These are phyloP conservation scores for Sakesphorus luctuosus DNA, from an alignment of 2,113 vertebrate species.

Conservation along the genomic window DNA sequence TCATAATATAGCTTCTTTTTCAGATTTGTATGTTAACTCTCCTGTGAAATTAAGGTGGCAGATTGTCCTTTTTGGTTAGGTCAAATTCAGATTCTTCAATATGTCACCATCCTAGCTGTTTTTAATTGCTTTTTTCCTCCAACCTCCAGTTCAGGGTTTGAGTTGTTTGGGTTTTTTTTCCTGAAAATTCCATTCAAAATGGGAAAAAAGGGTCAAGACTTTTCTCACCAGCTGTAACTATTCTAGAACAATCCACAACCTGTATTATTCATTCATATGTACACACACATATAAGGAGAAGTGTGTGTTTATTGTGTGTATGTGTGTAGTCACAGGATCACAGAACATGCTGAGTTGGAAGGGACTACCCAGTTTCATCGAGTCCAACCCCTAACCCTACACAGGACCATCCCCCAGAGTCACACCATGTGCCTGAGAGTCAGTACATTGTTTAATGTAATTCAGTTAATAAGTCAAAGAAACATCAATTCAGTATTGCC, in stretches of 20 bases:
- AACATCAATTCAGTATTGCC: neutral
- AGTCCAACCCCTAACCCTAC: no score
- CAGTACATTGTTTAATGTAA: neutral
- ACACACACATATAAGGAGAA: neutral
- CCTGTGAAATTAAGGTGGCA: neutral
- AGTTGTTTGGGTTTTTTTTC: neutral
- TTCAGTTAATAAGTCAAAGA: neutral
- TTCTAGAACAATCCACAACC: neutral
- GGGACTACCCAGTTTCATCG: no score
- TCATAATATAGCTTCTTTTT: neutral
- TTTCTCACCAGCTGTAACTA: neutral
- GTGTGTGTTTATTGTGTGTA: neutral
- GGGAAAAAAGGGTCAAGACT: neutral
- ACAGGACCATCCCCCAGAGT: no score
- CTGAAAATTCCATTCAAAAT: neutral
- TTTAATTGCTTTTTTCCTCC: neutral
- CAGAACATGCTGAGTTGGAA: no score
- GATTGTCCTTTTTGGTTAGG: neutral
- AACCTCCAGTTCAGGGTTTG: neutral
- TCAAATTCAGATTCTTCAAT: neutral
- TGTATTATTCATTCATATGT: neutral
- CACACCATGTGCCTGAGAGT: neutral
- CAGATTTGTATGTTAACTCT: neutral
- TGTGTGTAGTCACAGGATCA: no score
- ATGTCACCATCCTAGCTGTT: neutral